Evolutionary conservation across 2,888 invertebrate genomes (phyloP), one percentile per base, ranked within the genome.

Genomic region (Tupiocoris notatus): DNA sequence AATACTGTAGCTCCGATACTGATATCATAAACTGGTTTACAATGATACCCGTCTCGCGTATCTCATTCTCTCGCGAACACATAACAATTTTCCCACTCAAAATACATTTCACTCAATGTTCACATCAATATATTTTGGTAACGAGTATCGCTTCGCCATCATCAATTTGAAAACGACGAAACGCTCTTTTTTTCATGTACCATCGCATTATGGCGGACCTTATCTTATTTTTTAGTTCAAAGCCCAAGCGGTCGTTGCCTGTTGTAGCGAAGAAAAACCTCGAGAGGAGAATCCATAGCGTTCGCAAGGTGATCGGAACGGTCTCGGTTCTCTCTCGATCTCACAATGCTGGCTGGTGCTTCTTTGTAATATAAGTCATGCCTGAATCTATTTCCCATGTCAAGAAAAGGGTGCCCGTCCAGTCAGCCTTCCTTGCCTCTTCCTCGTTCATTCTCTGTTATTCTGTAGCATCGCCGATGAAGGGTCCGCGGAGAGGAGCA

Each of bases 311-410:
- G 70, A 58, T 21, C 58, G 21, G 73, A 54, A 39, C 39, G 39
- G 39, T 39, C 39, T 39, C 39, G 39, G 39, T 39, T 12, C 39
- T 12, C 39, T 12, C 3, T 3, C 12, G 62, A n/a, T 62, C 73
- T 73, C 62, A 73, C 73, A 73, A 73, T 62, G 56, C 54, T 39
- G 39, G 3, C 39, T 39, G 70, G n/a, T 25, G 65, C 16, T 62
- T 73, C 73, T 62, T 73, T 63, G 73, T 73, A 62, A 73, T 73
- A 73, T 73, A 73, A 73, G 73, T 73, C 73, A 73, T 73, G 73
- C 73, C 73, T 73, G 73, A 73, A 73, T 73, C 73, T 73, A 73
- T 73, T 62, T 73, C 73, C 73, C 73, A 73, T 73, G 62, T 57
- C 20, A 61, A 24, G 62, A 62, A 73, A 63, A 73, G 61, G 63